phyloP scores from a whole-genome alignment of 2,888 invertebrate species.

The Trissonchulus latispiculum region DNA sequence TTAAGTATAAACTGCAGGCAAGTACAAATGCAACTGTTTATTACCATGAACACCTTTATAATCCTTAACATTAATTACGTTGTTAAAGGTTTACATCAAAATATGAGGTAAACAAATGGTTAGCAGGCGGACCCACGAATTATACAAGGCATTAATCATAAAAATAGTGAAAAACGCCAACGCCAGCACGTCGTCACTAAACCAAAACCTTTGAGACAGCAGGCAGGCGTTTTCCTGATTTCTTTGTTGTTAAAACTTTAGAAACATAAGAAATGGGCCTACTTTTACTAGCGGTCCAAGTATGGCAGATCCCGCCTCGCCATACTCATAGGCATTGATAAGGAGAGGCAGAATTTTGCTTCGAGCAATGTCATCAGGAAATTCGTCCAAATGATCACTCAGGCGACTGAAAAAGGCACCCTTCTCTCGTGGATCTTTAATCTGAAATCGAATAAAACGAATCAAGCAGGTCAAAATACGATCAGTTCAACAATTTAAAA shows the following conservation, averaged over 20 bases:
- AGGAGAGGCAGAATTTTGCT: constrained; percentile 91
- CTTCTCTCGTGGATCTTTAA: constrained; percentile 85
- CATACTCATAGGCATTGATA: constrained; percentile 83
- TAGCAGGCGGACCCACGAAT: neutral
- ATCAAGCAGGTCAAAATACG: neutral
- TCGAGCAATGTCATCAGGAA: constrained; percentile 80
- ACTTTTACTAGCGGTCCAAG: constrained; percentile 88
- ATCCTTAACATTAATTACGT: no score
- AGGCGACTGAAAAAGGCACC: constrained; percentile 77
- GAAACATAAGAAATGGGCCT: no score
- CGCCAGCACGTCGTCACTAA: no score
- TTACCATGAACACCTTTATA: no score
- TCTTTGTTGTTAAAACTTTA: no score
- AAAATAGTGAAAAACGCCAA: no score
- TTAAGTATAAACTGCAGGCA: no score
- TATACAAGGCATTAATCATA: neutral
- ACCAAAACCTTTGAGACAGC: no score
- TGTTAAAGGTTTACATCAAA: no score
- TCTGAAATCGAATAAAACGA: constrained; percentile 50
- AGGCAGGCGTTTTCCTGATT: no score
- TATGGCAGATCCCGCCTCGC: constrained; percentile 90
- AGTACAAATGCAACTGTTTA: no score
- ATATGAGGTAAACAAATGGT: neutral
- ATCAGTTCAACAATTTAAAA: no score
- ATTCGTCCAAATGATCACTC: constrained; percentile 71